Evolutionary conservation across 2,797 vertebrate genomes (phyloP), one percentile per base, ranked within the genome.

Genomic region (Coranthus polyacanthus): DNA sequence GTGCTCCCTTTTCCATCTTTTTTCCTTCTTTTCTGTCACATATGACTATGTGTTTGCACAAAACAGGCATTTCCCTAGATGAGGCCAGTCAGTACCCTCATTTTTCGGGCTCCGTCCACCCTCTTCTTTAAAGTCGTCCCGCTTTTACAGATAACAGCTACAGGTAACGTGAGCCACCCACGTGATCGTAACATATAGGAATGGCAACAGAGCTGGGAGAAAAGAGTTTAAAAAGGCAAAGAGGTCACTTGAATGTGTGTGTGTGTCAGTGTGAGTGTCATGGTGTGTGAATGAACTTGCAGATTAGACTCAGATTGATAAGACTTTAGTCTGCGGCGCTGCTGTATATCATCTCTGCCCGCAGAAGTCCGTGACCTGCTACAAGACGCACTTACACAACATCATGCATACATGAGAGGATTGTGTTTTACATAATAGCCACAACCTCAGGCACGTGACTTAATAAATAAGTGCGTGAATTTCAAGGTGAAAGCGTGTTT

Each of bases 271-370:
- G 18, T 34, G 18, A 36, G 39, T 52, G 49, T 53, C 13, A 2
- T 42, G 43, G 36, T 32, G 54, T 76, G 55, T 60, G 72, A 67
- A 36, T 66, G 68, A 69, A 62, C 68, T 72, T 16, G 21, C 17
- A 18, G 16, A 29, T 5, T 1, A 34, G 26, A 29, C 8, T 29
- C 5, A 7, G 26, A 7, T 29, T 29, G 76, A 81, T 80, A 77
- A 83, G 62, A 59, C 16, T 65, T 66, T 60, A 74, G 36, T 47
- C 62, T 46, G 50, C 15, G 45, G n/a, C n/a, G n/a, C n/a, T 38
- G 63, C 42, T n/a, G 61, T 55, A 26, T 72, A 10, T 57, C 46
- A 42, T n/a, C n/a, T n/a, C n/a, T n/a, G n/a, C n/a, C 49, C 20
- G 1, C 9, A 1, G 4, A 18, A 20, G 41, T 13, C 56, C 22